Conservation (phyloP, 35 echinoderm and acorn worm species). For the Acanthaster planci region DNA sequence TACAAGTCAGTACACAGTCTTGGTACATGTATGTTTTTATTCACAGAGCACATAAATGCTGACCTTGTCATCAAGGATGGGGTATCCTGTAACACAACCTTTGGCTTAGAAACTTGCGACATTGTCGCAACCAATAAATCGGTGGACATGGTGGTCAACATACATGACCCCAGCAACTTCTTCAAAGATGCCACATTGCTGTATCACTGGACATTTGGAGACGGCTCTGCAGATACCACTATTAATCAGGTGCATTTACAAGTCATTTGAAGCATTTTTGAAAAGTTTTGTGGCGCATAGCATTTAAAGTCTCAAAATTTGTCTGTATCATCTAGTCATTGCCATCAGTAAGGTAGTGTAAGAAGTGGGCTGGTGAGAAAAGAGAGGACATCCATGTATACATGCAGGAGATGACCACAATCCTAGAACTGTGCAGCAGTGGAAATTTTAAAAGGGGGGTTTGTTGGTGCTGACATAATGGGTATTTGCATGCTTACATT, state of each 20-base stretch:
- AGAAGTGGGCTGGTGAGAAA: too few species aligned
- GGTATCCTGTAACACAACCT: slow-evolving; percentile 32
- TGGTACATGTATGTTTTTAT: slow-evolving; percentile 14
- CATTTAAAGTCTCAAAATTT: not conserved
- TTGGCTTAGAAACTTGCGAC: not conserved
- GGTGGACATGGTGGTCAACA: slow-evolving; percentile 33
- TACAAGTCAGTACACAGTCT: not conserved
- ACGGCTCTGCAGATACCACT: slow-evolving; percentile 6
- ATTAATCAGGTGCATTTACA: not conserved
- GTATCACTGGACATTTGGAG: slow-evolving; percentile 63
- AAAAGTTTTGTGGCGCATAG: not conserved
- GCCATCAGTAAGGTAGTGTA: too few species aligned
- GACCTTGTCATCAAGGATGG: slow-evolving; percentile 18
- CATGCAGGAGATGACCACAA: too few species aligned
- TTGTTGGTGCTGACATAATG: too few species aligned
- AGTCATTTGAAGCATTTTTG: too few species aligned
- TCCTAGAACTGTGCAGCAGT: too few species aligned
- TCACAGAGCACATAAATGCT: slow-evolving; percentile 54
- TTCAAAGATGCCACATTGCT: slow-evolving; percentile 33
- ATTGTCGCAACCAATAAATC: slow-evolving; percentile 54
- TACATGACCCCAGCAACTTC: slow-evolving; percentile 63
- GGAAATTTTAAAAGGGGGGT: too few species aligned
- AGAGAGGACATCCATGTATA: too few species aligned
- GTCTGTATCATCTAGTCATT: not conserved
- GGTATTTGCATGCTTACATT: too few species aligned